Base-by-base conservation (phyloP, 2,797 vertebrate species). In the Notamacropus eugenii region DNA sequence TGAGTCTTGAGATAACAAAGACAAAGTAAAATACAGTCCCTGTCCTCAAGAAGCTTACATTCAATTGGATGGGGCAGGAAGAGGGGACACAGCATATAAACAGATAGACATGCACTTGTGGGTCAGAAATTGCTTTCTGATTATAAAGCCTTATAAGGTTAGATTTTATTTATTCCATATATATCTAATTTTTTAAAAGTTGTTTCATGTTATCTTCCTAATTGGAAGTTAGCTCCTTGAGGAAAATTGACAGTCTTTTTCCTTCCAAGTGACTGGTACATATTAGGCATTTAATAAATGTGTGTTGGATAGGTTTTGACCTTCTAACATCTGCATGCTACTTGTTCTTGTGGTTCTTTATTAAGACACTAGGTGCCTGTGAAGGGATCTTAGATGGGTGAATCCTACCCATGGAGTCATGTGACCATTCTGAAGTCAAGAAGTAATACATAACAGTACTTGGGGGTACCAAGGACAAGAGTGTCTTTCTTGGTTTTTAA, bases 361-460 rank as follows among this genome's bases (percentile, higher is more conserved):
- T 58, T 52, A 13, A 2, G 13, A 58, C 54, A 52, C 94, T 91
- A 95, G 92, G 29, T 93, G 91, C 12, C 55, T 52, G 40, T 19
- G 19, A 24, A 54, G 55, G 90, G 91, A 34, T 16, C 90, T 94
- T 92, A 58, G 27, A 52, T 93, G 90, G 94, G 92, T n/a, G 91
- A 94, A 27, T 1, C 57, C 29, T 27, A 54, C 22, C 91, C 4
- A 1, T 0, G 1, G 0, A 8, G 27, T 24, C 55, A 13, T 0
- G 5, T 40, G 22, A 57, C 50, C 92, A 46, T 67, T 93, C 29
- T 52, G 50, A 34, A 34, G 40, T 55, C 92, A 58, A 54, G 93
- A 95, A 50, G 57, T 34, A 34, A 93, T 34, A 52, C 2, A 58
- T 54, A 22, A 22, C 54, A 55, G 29, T 90, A n/a, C 4, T 52